phyloP scores from a whole-genome alignment of 2,888 invertebrate genomes.

The Acleris sparsana region DNA sequence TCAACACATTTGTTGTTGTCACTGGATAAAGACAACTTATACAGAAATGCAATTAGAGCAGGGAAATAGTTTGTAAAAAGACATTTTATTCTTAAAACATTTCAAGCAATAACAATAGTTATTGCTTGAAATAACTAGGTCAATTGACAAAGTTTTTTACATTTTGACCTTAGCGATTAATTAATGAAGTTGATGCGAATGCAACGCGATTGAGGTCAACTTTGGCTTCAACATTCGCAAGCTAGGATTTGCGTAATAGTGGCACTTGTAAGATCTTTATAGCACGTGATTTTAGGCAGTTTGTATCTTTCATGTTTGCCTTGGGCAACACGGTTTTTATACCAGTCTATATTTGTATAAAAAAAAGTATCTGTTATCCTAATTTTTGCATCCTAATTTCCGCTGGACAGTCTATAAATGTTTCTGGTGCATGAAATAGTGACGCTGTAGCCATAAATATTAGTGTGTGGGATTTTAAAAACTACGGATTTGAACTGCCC shows the following conservation, averaged over 20 bases:
- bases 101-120: no score
- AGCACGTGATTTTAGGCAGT: not conserved
- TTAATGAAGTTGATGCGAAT: conserved; percentile 21
- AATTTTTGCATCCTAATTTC: not conserved
- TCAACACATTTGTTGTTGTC: not conserved
- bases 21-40: no score
- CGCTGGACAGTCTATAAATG: conserved; percentile 3
- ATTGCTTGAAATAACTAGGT: conserved; percentile 11
- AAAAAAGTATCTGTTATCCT: no score
- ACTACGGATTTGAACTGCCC: conserved; percentile 20
- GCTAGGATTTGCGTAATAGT: conserved; percentile 15
- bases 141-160: conserved; percentile 28
- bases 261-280: not conserved
- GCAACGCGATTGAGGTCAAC: conserved; percentile 23
- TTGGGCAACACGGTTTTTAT: not conserved
- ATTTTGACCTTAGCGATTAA: conserved; percentile 30
- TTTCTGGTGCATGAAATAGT: conserved; percentile 24
- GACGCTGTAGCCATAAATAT: conserved; percentile 28
- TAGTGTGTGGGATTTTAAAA: conserved; percentile 26
- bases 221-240: conserved; percentile 18
- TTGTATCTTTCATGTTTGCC: not conserved
- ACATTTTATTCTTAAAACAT: not conserved
- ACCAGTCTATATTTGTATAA: no score
- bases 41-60: not conserved
- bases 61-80: no score